Conservation (phyloP, 2,797 vertebrate species). For the Myotis vivesi region DNA sequence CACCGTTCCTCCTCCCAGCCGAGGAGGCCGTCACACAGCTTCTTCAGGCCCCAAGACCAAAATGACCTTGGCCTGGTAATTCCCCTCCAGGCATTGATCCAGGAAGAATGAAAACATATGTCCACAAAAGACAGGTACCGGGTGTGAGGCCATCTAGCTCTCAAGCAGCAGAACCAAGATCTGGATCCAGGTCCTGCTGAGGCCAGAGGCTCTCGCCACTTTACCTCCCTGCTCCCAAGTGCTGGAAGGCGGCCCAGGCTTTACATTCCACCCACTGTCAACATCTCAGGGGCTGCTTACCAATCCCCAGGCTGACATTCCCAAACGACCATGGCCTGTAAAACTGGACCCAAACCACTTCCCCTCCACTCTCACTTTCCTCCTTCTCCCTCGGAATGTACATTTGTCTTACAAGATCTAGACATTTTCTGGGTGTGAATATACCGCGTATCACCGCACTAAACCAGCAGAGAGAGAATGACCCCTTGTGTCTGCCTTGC, state of each 20-base stretch:
- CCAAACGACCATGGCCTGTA: not conserved
- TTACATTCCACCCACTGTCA: not conserved
- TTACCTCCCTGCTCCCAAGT: not conserved
- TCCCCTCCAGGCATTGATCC: not conserved
- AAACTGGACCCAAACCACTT: not conserved
- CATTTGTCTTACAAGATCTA: not conserved
- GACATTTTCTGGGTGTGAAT: not conserved
- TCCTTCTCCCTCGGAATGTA: not conserved
- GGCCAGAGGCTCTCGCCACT: not conserved
- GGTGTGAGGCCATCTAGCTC: not conserved
- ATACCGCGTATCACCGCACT: not conserved
- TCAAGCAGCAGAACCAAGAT: not conserved
- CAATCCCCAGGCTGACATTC: not conserved
- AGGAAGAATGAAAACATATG: not conserved
- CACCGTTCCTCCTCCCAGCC: not conserved
- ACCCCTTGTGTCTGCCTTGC: fast-evolving
- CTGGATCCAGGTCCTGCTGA: not conserved
- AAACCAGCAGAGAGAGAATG: not conserved
- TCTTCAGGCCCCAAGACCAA: not conserved
- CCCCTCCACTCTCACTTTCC: not conserved
- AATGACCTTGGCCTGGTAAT: not conserved
- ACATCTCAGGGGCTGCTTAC: not conserved
- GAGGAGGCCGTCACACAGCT: not conserved
- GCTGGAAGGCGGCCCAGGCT: not conserved
- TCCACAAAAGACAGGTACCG: not conserved